Conservation (phyloP, 2,797 vertebrate species). For the Acanthurus leucopareius region DNA sequence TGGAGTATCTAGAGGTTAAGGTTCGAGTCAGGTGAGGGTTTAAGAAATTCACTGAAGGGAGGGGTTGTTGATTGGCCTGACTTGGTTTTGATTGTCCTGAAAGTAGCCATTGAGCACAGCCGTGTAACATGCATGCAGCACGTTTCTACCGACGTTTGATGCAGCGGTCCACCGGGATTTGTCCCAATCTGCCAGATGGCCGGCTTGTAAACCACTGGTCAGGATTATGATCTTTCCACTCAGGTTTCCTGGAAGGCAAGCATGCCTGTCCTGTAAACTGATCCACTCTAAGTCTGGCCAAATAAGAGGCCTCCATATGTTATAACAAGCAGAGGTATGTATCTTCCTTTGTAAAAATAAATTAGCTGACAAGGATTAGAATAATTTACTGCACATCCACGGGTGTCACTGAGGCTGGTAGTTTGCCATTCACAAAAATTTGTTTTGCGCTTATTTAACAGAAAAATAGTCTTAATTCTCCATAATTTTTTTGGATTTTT, state of each 20-base stretch:
- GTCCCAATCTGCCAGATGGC: no score
- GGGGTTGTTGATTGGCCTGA: no score
- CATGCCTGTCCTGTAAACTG: constrained; percentile 22
- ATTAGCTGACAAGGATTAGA: neutral
- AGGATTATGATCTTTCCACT: constrained; percentile 46
- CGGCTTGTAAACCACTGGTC: neutral
- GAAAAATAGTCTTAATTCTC: neutral
- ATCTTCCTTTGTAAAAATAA: neutral
- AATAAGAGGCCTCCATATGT: constrained; percentile 1
- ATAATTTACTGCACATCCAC: neutral
- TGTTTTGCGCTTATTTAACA: neutral
- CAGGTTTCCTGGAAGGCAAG: constrained; percentile 15
- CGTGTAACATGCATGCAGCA: no score
- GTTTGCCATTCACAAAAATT: neutral
- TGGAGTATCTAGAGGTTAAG: neutral
- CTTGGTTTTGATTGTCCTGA: no score
- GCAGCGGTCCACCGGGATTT: no score
- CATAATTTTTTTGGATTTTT: neutral
- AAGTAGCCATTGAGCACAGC: no score
- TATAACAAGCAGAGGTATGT: neutral
- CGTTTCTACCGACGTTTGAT: no score
- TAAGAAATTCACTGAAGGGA: no score
- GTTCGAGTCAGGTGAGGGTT: constrained; percentile 41
- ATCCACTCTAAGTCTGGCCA: constrained; percentile 12
- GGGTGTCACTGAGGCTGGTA: neutral